A percentile compares a stretch with the other conserved stretches of the same genome.
Evolutionary conservation across 2,113 vertebrate genomes (phyloP).

Genomic region (Piliocolobus tephrosceles): DNA sequence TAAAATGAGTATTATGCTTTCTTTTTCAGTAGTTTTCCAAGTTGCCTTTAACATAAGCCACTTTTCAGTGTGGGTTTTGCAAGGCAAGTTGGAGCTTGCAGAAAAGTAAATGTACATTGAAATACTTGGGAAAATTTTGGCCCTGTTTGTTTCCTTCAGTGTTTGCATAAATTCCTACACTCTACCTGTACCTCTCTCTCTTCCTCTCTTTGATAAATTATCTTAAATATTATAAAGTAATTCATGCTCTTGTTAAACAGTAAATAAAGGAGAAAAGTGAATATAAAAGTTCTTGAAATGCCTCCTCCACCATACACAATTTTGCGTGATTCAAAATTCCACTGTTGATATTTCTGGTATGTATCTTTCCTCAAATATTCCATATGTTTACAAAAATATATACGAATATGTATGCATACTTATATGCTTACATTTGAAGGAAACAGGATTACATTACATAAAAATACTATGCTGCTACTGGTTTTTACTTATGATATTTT

Average conservation of each 20-base stretch:
- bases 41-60: not conserved
- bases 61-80: not conserved
- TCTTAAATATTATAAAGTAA: not conserved
- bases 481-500: not conserved
- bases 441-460: not conserved
- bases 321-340: not conserved
- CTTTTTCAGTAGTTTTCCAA: not conserved
- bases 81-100: not conserved
- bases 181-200: not conserved
- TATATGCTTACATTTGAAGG: not conserved
- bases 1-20: not conserved
- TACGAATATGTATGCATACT: not conserved
- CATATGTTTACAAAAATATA: not conserved
- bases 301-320: not conserved
- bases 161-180: not conserved
- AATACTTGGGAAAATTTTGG: not conserved
- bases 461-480: not conserved
- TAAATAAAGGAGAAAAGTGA: not conserved
- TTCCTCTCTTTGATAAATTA: not conserved
- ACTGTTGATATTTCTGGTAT: not conserved
- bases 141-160: not conserved
- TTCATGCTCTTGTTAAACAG: not conserved
- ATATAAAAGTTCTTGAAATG: not conserved
- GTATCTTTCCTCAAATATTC: not conserved
- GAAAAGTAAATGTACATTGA: not conserved